A percentile compares a stretch with the other conserved stretches of the same genome.
These are phyloP conservation scores for Hyposoter didymator DNA, from an alignment of 2,888 invertebrate species.

Conservation along the genomic window DNA sequence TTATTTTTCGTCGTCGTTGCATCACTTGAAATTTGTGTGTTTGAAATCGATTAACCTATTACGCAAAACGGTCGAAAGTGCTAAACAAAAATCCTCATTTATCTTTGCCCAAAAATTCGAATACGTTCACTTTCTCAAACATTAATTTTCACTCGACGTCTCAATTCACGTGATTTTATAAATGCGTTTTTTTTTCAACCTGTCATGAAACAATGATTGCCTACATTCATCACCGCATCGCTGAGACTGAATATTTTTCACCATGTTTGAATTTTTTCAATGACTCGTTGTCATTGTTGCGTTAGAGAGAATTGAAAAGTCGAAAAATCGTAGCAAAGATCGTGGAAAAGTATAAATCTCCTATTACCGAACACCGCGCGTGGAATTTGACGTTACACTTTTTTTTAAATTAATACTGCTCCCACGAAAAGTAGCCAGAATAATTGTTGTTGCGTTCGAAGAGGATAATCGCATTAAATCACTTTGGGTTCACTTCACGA, in stretches of 20 bases:
- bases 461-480: not conserved
- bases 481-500: not conserved
- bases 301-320: not conserved
- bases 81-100: not conserved
- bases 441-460: not conserved
- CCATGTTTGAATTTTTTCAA: not conserved
- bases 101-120: not conserved
- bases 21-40: not conserved
- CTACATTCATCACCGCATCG: not conserved
- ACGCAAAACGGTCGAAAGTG: not conserved
- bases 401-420: not conserved
- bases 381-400: not conserved
- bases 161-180: conserved; percentile 4
- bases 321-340: not conserved
- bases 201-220: conserved; percentile 3
- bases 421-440: not conserved
- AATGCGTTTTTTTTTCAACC: not conserved
- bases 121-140: conserved; percentile 1
- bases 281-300: not conserved
- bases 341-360: not conserved
- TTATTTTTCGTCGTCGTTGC: conserved; percentile 1
- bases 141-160: not conserved
- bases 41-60: conserved; percentile 13
- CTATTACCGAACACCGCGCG: not conserved
- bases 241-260: not conserved